These are phyloP conservation scores for Unio pictorum DNA, from an alignment of 2,888 invertebrate species.

Conservation along the genomic window DNA sequence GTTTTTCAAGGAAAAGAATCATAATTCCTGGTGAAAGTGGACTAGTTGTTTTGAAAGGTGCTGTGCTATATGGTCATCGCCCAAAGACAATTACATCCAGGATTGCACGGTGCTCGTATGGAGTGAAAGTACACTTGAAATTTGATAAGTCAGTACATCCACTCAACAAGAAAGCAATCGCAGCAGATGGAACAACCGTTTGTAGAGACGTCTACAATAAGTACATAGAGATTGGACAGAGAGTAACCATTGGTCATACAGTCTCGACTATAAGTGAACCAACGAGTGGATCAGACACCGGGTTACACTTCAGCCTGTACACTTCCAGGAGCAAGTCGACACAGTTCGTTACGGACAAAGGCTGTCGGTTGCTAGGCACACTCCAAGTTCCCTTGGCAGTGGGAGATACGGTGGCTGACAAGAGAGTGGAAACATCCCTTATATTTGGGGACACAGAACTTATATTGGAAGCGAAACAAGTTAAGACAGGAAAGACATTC, in stretches of 20 bases:
- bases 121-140: constrained; percentile 26
- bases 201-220: constrained; percentile 39
- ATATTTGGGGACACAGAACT: constrained; percentile 46
- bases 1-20: constrained; percentile 25
- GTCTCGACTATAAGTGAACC: constrained; percentile 27
- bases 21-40: constrained; percentile 45
- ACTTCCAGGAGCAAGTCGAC: constrained; percentile 31
- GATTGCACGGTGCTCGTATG: constrained; percentile 39
- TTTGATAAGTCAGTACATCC: constrained; percentile 32
- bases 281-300: constrained; percentile 25
- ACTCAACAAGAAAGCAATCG: constrained; percentile 16
- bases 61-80: constrained; percentile 41
- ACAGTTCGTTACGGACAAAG: constrained; percentile 28
- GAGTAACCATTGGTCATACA: constrained; percentile 26
- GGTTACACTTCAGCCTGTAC: constrained; percentile 33
- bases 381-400: constrained; percentile 31
- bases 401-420: constrained; percentile 24
- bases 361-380: constrained; percentile 33
- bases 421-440: constrained; percentile 31
- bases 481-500: constrained; percentile 19
- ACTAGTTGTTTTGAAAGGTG: constrained; percentile 46
- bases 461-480: constrained; percentile 32
- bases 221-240: constrained; percentile 36
- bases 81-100: constrained; percentile 33
- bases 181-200: constrained; percentile 23